Evolutionary conservation across 2,113 vertebrate genomes (phyloP), one percentile per base, ranked within the genome.

Genomic region (Myanophis thanlyinensis): DNA sequence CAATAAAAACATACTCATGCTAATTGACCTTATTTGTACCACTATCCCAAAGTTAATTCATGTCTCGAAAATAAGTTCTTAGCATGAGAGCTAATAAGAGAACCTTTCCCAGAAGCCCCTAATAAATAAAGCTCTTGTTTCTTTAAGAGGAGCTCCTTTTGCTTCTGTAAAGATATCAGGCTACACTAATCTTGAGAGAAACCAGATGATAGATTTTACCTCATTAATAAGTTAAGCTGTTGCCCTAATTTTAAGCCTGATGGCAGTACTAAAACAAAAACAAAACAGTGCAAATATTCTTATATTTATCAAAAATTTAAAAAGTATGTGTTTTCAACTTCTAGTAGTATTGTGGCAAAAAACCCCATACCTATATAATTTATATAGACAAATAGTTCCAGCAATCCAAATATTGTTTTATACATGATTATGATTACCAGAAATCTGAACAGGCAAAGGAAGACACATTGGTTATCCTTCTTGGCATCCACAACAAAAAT

Each of bases 291-390:
- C 85, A 47, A 87, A 86, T 30, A 87, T 67, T 51, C 56, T 2
- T 54, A 47, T 89, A 86, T 40, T 85, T 46, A 51, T 9, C 10
- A 59, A 93, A 85, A 20, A 73, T 12, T 10, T 73, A 49, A 80
- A 7, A 44, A 7, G 94, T 62, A 73, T 56, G 2, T 93, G 59
- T 84, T 87, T 30, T 46, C 40, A 88, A 40, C 11, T 52, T 0
- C 13, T 87, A 40, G 48, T 89, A 51, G 85, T 91, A 93, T 92
- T 84, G 67, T 88, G 56, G 9, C 88, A 52, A 90, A 94, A 93
- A 91, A 48, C 88, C 10, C 51, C 90, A 54, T 0, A 84, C 20
- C 56, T 91, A 30, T 23, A 30, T 90, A 89, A 94, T 18, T 6
- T 1, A 7, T 0, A 30, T 88, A 20, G 12, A 88, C 85, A 95